Base-by-base conservation (phyloP, 2,797 vertebrate genomes). In the Channallabes apus region DNA sequence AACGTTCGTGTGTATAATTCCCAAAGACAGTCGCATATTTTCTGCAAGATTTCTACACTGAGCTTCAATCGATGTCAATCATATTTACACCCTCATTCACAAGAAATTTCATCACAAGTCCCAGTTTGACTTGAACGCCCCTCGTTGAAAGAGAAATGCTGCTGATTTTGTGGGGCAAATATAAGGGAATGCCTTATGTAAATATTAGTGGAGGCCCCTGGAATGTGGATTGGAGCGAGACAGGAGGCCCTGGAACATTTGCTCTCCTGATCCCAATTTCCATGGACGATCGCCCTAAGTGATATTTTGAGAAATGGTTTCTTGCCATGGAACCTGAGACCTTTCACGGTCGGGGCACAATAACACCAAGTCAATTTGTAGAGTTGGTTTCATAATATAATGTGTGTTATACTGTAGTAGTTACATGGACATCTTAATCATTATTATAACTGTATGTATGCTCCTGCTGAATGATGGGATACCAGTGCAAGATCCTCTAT, bases 141-240 rank as follows among this genome's bases (percentile, higher is more conserved):
- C 46, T 46, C 2, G 46, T 58, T 24, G 78, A 69, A 54, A 54
- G 22, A 62, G 41, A 38, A 84, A 86, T 62, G n/a, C 64, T 41
- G 64, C 56, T 46, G 69, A 67, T 65, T 61, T 82, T 84, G 56
- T 8, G 51, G 6, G 22, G 20, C 46, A 51, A 80, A 85, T 80
- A 84, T 84, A 69, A 32, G 82, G 68, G 83, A 88, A 88, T 86
- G 80, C 83, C 80, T 85, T 85, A 82, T 87, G 73, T 84, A 88
- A 89, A 89, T 86, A 89, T 88, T 87, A 69, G 58, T 84, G 82
- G 75, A 88, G 71, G 83, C 71, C 79, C n/a, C 67, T 80, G 85
- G 84, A 88, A 87, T 88, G 86, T 84, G 84, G 78, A 89, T 51
- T 73, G 67, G 51, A 86, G 68, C 46, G 81, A 88, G 81, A 83